Evolutionary conservation across 2,888 invertebrate species (phyloP), one percentile per base, ranked within the genome.

Genomic region (Xylocampa areola): DNA sequence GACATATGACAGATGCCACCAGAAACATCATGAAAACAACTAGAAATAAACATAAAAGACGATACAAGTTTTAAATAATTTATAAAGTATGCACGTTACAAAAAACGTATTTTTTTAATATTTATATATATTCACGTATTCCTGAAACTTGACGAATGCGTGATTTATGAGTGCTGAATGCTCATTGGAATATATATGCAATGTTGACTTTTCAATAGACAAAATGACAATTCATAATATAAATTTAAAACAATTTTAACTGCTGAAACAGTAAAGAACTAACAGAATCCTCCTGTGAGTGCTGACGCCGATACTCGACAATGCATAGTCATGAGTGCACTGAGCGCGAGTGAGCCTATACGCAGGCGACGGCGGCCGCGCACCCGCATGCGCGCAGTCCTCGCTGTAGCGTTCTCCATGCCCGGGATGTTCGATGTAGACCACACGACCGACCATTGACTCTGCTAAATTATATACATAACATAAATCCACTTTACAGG

Each of bases 371-470:
- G 84, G 0, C 93, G 88, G 0, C 90, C 90, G 6, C 13, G 17
- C n/a, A 0, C 5, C 2, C 68, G 62, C 19, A 0, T 10, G 2
- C 5, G 7, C 1, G 6, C 2, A 11, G 2, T 14, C 3, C 90
- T 87, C 0, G 84, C 87, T 5, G 51, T 23, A 25, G 17, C 25
- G 30, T 81, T 82, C 72, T 87, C 89, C 87, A 89, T 86, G 30
- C 82, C 87, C 23, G 90, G 87, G 32, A 93, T 77, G 54, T 89
- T 76, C 2, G 79, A 62, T 32, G 93, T 93, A 53, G 93, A 93
- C 89, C 90, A 89, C 60, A 88, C 80, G 59, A 84, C 79, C 30
- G 93, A 93, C 86, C 86, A 91, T 29, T 90, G 82, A 63, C 87
- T 89, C 74, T 88, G 69, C 65, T 73, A 52, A 23, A 25, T 29